Evolutionary conservation across 2,888 invertebrate species (phyloP), one percentile per base, ranked within the genome.

Genomic region (Hirtodrosophila duncani): DNA sequence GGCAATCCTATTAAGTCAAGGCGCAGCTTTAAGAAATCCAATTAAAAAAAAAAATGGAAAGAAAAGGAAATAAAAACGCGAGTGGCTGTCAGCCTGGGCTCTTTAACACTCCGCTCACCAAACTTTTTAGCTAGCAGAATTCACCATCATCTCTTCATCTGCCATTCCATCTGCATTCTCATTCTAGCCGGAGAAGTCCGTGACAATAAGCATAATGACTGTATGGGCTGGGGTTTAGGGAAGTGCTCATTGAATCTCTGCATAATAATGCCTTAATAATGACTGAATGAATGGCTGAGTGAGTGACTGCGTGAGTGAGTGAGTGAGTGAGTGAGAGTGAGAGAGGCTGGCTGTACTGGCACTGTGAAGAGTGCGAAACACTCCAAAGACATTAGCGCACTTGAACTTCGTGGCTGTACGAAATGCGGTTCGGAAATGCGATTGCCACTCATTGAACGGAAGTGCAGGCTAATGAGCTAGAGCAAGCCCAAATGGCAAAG

Each of bases 351-450:
- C 30, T 20, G 10, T 18, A 11, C 4, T 42, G 38, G 33, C 42
- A 46, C 39, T 41, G 50, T 63, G 61, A 60, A 62, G 82, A 81
- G 75, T 67, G 80, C 79, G 81, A 77, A 81, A 51, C 83, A 78
- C 83, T 83, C 67, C 66, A 82, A 81, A 75, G 71, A 75, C 84
- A 83, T 83, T 84, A 84, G 81, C 81, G 72, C 77, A 83, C 83
- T 83, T 81, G 68, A 82, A 59, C 39, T 39, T 24, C 33, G 44
- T 24, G 36, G 26, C 6, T 11, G 8, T 31, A 27, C 21, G 17
- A 29, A 59, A 79, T 70, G 59, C 59, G 75, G 57, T 45, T 31
- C 67, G 67, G 67, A 67, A 67, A 67, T 66, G 62, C 67, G 67
- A 48, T 46, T 60, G 72, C 62, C 78, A 79, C 77, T 81, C 66